These are phyloP conservation scores for Hirtodrosophila trivittata DNA, from an alignment of 2,888 invertebrate genomes.

Conservation along the genomic window DNA sequence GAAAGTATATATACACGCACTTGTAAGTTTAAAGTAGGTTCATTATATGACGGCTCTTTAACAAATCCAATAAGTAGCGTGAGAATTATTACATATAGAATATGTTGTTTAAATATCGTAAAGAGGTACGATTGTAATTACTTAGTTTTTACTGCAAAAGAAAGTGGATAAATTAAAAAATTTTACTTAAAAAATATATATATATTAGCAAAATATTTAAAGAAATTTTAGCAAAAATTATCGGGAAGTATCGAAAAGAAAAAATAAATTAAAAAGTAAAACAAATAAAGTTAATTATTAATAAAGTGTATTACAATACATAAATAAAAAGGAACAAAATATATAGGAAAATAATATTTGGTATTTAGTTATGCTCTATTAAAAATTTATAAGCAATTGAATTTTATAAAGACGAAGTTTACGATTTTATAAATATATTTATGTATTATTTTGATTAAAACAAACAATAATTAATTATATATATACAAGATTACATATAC, in stretches of 20 bases:
- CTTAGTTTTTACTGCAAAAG: too few relatives aligned
- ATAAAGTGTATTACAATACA: conserved; percentile 43
- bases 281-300: conserved; percentile 36
- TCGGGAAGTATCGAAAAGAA: conserved; percentile 40
- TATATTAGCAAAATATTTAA: conserved; percentile 67
- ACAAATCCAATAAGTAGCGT: conserved; percentile 50
- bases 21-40: conserved; percentile 58
- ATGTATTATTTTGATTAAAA: conserved; percentile 50
- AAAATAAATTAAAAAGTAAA: conserved; percentile 15
- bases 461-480: conserved; percentile 8
- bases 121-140: too few relatives aligned
- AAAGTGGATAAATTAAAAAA: too few relatives aligned
- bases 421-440: conserved; percentile 63
- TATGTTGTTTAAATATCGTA: conserved; percentile 1
- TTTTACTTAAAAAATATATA: conserved; percentile 1
- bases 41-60: conserved; percentile 47
- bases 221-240: conserved; percentile 72
- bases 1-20: conserved; percentile 63
- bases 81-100: conserved; percentile 27
- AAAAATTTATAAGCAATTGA: conserved; percentile 67
- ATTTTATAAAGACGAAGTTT: conserved; percentile 61
- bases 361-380: conserved; percentile 78
- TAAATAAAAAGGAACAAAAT: conserved; percentile 29
- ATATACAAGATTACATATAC: too few relatives aligned
- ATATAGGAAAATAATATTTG: conserved; percentile 45